Evolutionary conservation across 2,888 invertebrate species (phyloP).

Genomic region (Melipona beecheii): DNA sequence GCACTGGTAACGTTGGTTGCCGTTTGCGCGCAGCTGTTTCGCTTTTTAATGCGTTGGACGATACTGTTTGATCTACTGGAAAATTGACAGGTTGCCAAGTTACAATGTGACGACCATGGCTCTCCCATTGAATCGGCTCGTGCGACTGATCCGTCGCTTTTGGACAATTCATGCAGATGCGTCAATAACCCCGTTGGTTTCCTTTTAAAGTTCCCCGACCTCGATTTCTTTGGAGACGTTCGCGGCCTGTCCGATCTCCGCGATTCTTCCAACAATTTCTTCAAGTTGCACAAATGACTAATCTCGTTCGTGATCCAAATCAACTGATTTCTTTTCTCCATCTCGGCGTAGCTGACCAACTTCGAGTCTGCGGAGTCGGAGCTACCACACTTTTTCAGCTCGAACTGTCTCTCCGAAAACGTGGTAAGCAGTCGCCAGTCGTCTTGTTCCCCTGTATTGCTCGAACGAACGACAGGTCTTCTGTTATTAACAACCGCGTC

Average conservation of each 20-base stretch:
- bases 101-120: slow-evolving; percentile 83
- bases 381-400: slow-evolving; percentile 76
- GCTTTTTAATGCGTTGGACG: slow-evolving; percentile 71
- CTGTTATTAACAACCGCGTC: slow-evolving; percentile 73
- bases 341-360: slow-evolving; percentile 83
- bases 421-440: slow-evolving; percentile 85
- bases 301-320: slow-evolving; percentile 87
- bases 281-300: slow-evolving; percentile 85
- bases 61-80: slow-evolving; percentile 42
- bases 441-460: slow-evolving; percentile 68
- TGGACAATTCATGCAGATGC: slow-evolving; percentile 40
- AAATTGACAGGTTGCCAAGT: slow-evolving; percentile 73
- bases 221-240: slow-evolving; percentile 73
- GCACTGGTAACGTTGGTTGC: slow-evolving; percentile 69
- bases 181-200: slow-evolving; percentile 51
- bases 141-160: slow-evolving; percentile 54
- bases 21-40: slow-evolving; percentile 81
- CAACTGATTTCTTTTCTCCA: slow-evolving; percentile 85
- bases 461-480: slow-evolving; percentile 67
- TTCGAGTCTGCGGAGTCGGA: slow-evolving; percentile 77
- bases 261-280: slow-evolving; percentile 81
- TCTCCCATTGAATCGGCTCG: slow-evolving; percentile 68
- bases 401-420: slow-evolving; percentile 84
- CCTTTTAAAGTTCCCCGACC: slow-evolving; percentile 58
- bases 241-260: slow-evolving; percentile 73